Conservation (phyloP, 2,888 invertebrate genomes). For the Nomada ruficornis region DNA sequence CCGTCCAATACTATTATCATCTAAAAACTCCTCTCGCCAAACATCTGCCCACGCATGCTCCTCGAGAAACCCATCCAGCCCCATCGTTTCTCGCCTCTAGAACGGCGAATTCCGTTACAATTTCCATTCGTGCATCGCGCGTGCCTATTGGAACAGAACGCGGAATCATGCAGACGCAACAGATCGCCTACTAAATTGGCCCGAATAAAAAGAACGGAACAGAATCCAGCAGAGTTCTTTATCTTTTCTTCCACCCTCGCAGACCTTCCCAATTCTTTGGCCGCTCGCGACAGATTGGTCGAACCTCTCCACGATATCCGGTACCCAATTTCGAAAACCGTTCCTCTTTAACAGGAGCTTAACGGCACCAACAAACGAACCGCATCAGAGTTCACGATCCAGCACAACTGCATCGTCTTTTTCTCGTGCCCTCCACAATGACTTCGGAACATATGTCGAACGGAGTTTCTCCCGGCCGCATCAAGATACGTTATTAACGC, state of each 20-base stretch:
- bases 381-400: constrained; percentile 55
- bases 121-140: constrained; percentile 23
- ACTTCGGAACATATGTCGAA: constrained; percentile 80
- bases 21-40: background rate
- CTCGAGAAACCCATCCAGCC: background rate
- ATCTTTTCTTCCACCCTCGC: constrained; percentile 49
- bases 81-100: constrained; percentile 10
- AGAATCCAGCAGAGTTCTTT: constrained; percentile 27
- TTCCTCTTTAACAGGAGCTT: constrained; percentile 74
- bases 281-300: constrained; percentile 74
- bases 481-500: constrained; percentile 79
- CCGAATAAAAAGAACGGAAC: constrained; percentile 3
- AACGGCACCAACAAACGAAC: constrained; percentile 62
- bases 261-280: constrained; percentile 49
- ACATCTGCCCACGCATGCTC: constrained; percentile 38
- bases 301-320: constrained; percentile 75
- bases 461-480: constrained; percentile 73
- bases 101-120: constrained; percentile 23
- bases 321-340: constrained; percentile 69
- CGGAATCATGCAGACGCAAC: constrained; percentile 41
- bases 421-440: constrained; percentile 69
- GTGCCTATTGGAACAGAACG: constrained; percentile 26
- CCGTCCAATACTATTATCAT: background rate
- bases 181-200: constrained; percentile 33
- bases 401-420: constrained; percentile 55